Evolutionary conservation across 2,888 invertebrate genomes (phyloP).

Genomic region (Antheraea yamamai): DNA sequence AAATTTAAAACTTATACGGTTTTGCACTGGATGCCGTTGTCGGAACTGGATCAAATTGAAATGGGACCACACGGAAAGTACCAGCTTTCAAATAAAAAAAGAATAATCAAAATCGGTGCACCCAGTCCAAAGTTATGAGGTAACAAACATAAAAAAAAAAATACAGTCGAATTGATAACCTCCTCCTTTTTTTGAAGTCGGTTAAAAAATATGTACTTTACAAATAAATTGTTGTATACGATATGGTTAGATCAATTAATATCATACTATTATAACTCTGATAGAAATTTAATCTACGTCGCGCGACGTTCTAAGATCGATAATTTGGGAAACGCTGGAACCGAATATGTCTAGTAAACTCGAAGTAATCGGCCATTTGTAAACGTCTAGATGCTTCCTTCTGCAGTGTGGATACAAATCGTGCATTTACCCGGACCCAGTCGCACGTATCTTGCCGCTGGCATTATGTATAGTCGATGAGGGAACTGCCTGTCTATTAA

Average conservation of each 20-base stretch:
- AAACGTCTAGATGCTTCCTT: slow-evolving; percentile 57
- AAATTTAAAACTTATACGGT: too few relatives aligned
- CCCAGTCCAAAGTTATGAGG: too few relatives aligned
- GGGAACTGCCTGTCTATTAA: not conserved
- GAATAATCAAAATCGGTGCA: too few relatives aligned
- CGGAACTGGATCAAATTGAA: too few relatives aligned
- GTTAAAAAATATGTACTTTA: too few relatives aligned
- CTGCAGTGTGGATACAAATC: slow-evolving; percentile 54
- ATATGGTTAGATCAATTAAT: not conserved
- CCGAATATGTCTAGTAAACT: slow-evolving; percentile 51
- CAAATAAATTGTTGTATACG: not conserved
- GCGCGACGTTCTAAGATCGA: too few relatives aligned
- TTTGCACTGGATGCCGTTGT: too few relatives aligned
- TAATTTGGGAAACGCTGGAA: slow-evolving; percentile 17
- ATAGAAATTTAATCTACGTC: not conserved
- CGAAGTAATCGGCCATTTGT: slow-evolving; percentile 69
- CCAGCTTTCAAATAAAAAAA: too few relatives aligned
- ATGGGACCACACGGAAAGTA: too few relatives aligned
- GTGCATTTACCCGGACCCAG: slow-evolving; percentile 46
- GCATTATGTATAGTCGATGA: slow-evolving; percentile 15
- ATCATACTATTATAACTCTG: not conserved
- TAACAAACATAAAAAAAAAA: too few relatives aligned
- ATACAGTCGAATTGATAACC: too few relatives aligned
- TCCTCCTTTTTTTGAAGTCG: too few relatives aligned
- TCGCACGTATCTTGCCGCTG: slow-evolving; percentile 27